A percentile compares a stretch with the other conserved stretches of the same genome.
phyloP scores from a whole-genome alignment of 2,797 vertebrate genomes.

The Chelmon rostratus region DNA sequence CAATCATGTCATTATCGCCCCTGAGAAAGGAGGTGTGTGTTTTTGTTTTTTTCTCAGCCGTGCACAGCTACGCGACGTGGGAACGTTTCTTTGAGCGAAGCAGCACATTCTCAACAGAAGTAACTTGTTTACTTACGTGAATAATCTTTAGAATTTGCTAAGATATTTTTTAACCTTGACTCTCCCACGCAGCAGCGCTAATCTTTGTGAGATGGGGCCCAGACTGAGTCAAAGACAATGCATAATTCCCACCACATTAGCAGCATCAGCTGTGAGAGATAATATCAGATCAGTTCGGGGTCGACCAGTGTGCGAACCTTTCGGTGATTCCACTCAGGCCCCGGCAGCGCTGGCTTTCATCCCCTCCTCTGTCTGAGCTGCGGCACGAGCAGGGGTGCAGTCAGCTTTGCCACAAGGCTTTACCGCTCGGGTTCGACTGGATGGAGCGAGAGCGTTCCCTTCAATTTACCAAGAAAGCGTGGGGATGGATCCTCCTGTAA shows the following conservation, averaged over 20 bases:
- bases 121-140: conserved; percentile 68
- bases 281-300: conserved; percentile 59
- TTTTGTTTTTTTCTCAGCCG: conserved; percentile 45
- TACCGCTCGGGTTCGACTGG: conserved; percentile 68
- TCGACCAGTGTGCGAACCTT: conserved; percentile 50
- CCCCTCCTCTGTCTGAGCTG: conserved; percentile 28
- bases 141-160: conserved; percentile 59
- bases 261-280: conserved; percentile 58
- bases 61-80: conserved; percentile 39
- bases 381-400: conserved; percentile 45
- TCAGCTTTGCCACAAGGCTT: conserved; percentile 48
- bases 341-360: conserved; percentile 26
- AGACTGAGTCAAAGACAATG: conserved; percentile 35
- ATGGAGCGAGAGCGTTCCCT: conserved; percentile 68
- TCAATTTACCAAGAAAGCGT: conserved; percentile 65
- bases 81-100: conserved; percentile 34
- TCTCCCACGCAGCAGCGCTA: conserved; percentile 19
- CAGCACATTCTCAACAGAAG: conserved; percentile 22
- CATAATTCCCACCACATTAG: conserved; percentile 60
- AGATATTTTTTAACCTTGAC: conserved; percentile 65
- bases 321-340: conserved; percentile 33
- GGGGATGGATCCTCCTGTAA: conserved; percentile 67
- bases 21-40: conserved; percentile 59
- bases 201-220: conserved; percentile 35
- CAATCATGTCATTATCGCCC: conserved; percentile 82